Base-by-base conservation (phyloP, 2,113 vertebrate genomes). In the Megaceryle torquata region DNA sequence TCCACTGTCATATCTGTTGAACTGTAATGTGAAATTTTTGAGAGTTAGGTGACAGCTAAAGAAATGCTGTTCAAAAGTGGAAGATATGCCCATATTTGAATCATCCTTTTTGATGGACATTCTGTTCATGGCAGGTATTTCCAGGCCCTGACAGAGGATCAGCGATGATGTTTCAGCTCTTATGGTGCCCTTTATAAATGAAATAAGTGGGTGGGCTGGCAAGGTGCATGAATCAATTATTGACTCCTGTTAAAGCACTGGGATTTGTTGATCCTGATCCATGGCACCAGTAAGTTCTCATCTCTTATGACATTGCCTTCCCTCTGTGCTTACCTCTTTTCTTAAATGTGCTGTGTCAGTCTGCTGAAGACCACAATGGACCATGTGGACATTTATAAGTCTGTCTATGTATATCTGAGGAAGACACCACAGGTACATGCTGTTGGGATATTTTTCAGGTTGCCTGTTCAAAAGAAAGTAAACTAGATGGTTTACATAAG, bases 401-500 rank as follows among this genome's bases (percentile, higher is more conserved):
- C 81, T 8, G 5, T 37, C 6, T n/a, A 33, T 13, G 2, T 41
- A 9, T 5, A 5, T 17, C 22, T 33, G 33, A 61, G 78, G 89
- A 91, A 89, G 76, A 50, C 8, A 44, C 21, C 61, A n/a, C 10
- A 5, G 67, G 44, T 48, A 57, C 18, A 16, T 24, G 19, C 44
- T 89, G 70, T 76, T 37, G 67, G 53, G 37, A 29, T 48, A 78
- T 78, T 78, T 59, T 59, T 54, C 22, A 91, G 81, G 59, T 33
- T 80, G 44, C 63, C 60, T 46, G 33, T 53, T 93, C 86, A 75
- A 14, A 85, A 50, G 86, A 69, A 96, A 82, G 83, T 44, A 89
- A 94, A 86, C 69, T 90, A 28, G 12, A 46, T 82, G 92, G 18
- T 92, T 92, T 78, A 97, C 82, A 95, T 96, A 95, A 96, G 46